Conservation (phyloP, 2,797 vertebrate species). For the Gymnoscopelus braueri region DNA sequence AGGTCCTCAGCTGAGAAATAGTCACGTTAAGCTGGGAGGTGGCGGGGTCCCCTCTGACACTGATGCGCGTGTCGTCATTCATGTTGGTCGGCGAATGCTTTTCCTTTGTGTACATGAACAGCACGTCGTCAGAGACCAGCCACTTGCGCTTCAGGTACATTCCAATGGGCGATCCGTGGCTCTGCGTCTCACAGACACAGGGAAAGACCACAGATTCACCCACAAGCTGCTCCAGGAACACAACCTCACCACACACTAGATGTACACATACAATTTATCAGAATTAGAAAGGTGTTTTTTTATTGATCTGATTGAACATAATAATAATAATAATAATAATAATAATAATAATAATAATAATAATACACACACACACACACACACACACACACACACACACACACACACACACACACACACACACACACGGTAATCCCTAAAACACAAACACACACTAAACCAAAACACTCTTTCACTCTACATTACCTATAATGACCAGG, state of each 20-base stretch:
- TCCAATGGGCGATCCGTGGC: background rate
- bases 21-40: conserved; percentile 55
- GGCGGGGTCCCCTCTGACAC: conserved; percentile 40
- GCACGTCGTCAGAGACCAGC: background rate
- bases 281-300: background rate
- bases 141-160: conserved; percentile 68
- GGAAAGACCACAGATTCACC: conserved; percentile 63
- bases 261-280: background rate
- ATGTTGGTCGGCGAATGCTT: rapidly evolving
- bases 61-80: conserved; percentile 22
- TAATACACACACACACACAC: background rate
- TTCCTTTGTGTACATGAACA: conserved; percentile 17
- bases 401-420: background rate
- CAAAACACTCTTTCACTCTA: too few species aligned
- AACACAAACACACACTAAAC: too few species aligned
- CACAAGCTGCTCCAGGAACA: conserved; percentile 57
- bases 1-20: conserved; percentile 58
- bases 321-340: too few species aligned
- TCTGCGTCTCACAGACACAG: conserved; percentile 31
- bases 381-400: background rate
- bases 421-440: too few species aligned
- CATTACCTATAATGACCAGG: too few species aligned
- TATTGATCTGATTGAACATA: background rate
- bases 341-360: too few species aligned
- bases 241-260: conserved; percentile 43